Conservation (phyloP, 2,113 vertebrate species). For the Rhea americana region DNA sequence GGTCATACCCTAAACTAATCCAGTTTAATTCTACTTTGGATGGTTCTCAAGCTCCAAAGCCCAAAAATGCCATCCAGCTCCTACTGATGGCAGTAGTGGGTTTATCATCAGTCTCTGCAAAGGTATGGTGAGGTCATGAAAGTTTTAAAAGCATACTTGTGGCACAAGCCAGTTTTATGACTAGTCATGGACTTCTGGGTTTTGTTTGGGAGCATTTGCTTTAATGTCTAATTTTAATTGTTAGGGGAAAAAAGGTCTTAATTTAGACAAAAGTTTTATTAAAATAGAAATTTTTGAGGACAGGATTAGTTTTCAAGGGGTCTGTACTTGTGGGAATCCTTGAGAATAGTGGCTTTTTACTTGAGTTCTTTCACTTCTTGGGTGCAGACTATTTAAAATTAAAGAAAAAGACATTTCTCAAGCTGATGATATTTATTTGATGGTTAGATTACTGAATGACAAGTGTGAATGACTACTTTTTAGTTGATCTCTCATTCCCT, state of each 20-base stretch:
- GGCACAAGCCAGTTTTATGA: too few relatives aligned
- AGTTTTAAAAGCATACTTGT: neutral
- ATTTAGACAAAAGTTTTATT: neutral
- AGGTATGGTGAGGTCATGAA: neutral
- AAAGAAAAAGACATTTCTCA: neutral
- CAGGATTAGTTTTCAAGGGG: neutral
- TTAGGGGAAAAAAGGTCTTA: neutral
- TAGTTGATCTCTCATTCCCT: neutral
- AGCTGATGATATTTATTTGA: neutral
- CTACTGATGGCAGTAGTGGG: neutral
- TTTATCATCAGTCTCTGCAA: neutral
- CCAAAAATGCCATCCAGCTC: rapidly evolving
- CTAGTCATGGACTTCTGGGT: neutral
- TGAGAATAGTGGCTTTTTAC: neutral
- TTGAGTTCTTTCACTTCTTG: neutral
- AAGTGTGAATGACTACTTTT: neutral
- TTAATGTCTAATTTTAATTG: neutral
- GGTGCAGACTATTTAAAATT: neutral
- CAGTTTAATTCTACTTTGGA: neutral
- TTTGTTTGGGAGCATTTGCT: neutral
- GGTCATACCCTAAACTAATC: neutral
- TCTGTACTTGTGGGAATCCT: neutral
- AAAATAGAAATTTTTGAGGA: neutral
- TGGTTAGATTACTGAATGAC: neutral
- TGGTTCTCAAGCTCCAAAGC: neutral